These are phyloP conservation scores for Unio delphinus DNA, from an alignment of 2,888 invertebrate species.

Conservation along the genomic window DNA sequence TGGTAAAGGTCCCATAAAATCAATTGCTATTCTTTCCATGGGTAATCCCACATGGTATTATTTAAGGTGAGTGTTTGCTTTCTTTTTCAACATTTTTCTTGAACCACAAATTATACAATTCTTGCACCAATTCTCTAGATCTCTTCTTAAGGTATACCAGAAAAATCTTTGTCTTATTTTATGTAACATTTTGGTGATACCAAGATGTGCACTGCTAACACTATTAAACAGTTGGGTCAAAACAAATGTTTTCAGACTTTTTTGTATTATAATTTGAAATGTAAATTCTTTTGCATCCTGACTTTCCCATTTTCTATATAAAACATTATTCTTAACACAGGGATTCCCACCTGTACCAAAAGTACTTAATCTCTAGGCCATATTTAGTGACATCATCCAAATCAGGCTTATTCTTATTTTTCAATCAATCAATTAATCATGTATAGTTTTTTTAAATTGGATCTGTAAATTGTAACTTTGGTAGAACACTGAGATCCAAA, in stretches of 20 bases:
- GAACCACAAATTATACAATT: constrained; percentile 7
- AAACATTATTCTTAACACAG: neutral
- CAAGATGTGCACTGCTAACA: neutral
- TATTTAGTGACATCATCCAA: neutral
- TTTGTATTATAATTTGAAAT: neutral
- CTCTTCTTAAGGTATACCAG: constrained; percentile 5
- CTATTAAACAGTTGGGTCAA: neutral
- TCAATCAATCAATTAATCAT: neutral
- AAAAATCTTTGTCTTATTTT: constrained; percentile 1
- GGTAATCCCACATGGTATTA: constrained; percentile 9
- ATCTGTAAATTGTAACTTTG: too few species aligned
- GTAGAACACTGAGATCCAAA: too few species aligned
- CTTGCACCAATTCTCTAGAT: constrained; percentile 1
- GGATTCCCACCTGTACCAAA: neutral
- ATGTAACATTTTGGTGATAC: neutral
- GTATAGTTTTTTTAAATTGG: too few species aligned
- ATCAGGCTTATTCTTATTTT: neutral
- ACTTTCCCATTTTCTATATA: neutral
- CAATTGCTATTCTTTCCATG: constrained; percentile 22
- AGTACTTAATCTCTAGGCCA: too few species aligned
- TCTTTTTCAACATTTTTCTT: neutral
- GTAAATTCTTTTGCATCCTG: neutral
- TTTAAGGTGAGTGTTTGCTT: constrained; percentile 2
- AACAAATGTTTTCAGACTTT: neutral
- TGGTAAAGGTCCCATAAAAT: constrained; percentile 23